Evolutionary conservation across 1,140 invertebrate species (phyloP).

Genomic region (Brachionus asplanchnoidis): DNA sequence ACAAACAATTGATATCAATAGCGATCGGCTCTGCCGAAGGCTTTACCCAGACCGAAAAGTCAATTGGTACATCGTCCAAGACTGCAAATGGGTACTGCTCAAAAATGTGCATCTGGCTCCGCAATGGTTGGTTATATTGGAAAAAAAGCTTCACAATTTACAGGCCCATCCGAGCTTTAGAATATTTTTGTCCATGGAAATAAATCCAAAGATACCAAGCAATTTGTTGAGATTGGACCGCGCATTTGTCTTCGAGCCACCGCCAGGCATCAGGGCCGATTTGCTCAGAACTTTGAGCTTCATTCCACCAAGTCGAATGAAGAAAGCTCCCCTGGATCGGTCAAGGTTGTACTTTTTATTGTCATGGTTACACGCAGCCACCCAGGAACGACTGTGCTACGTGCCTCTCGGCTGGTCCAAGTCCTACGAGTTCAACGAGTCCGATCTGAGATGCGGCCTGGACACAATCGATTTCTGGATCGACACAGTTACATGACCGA

Average conservation of each 20-base stretch:
- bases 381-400: conserved; percentile 92
- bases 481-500: no score
- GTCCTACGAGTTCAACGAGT: no score
- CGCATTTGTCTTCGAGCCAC: no score
- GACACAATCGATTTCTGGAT: conserved; percentile 99
- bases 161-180: no score
- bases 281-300: conserved; percentile 89
- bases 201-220: no score
- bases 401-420: conserved; percentile 90
- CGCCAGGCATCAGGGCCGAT: conserved; percentile 93
- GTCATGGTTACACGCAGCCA: conserved; percentile 98
- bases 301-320: conserved; percentile 60
- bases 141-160: no score
- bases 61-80: conserved; percentile 92
- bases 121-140: no score
- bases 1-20: conserved; percentile 88
- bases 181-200: no score
- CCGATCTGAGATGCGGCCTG: conserved; percentile 90
- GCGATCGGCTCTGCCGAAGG: conserved; percentile 98
- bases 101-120: conserved; percentile 98
- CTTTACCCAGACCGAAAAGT: conserved; percentile 93
- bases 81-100: conserved; percentile 90
- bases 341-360: conserved; percentile 94
- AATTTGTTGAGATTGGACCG: no score
- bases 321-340: conserved; percentile 78